Conservation (phyloP, 2,888 invertebrate genomes). For the Psococerastis gibbosa region DNA sequence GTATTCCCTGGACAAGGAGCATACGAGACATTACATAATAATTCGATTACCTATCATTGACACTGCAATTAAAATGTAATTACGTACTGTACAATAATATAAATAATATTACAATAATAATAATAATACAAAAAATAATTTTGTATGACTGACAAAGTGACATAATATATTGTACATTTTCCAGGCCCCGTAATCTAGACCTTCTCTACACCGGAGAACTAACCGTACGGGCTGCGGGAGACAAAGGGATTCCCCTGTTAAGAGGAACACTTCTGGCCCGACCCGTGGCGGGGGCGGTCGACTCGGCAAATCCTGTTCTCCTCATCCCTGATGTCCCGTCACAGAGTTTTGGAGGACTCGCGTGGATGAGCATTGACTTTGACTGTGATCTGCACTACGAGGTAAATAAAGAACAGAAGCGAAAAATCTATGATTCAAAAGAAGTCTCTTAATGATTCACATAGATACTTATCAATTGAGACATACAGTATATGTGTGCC, state of each 20-base stretch:
- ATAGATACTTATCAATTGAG: no score
- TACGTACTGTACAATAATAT: no score
- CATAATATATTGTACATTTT: background rate
- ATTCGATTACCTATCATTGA: no score
- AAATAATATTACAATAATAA: no score
- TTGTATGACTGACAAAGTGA: no score
- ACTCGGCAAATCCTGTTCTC: constrained; percentile 44
- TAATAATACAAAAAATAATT: no score
- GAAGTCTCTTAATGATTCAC: no score
- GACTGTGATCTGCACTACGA: constrained; percentile 71
- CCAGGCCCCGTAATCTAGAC: constrained; percentile 55
- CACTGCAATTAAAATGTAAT: no score
- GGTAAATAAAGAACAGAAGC: constrained; percentile 24
- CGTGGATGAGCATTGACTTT: constrained; percentile 65
- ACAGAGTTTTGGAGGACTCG: constrained; percentile 45
- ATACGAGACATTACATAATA: no score
- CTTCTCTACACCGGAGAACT: constrained; percentile 66
- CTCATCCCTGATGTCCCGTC: constrained; percentile 30
- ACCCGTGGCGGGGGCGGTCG: constrained; percentile 53
- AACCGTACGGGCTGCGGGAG: constrained; percentile 51
- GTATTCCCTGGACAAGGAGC: no score
- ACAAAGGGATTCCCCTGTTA: constrained; percentile 36
- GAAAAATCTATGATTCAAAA: no score
- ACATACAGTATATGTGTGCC: no score
- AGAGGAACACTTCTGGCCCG: constrained; percentile 47